Conservation (phyloP, 92 coral and sea anemone genomes). For the Micromussa lordhowensis region DNA sequence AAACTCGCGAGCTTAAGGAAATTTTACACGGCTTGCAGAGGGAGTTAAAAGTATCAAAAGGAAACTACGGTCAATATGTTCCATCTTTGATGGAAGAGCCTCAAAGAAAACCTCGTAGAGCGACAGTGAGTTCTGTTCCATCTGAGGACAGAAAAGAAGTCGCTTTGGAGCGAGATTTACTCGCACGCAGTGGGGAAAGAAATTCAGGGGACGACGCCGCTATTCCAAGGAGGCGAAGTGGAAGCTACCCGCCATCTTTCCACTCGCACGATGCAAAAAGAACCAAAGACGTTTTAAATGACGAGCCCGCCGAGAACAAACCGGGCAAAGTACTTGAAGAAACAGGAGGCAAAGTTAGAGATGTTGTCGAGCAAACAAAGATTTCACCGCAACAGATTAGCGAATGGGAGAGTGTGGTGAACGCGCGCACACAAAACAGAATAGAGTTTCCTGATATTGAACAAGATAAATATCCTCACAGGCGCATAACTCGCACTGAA, state of each 20-base stretch:
- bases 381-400: neutral
- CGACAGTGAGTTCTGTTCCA: conserved; percentile 49
- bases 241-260: conserved; percentile 10
- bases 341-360: neutral
- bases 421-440: neutral
- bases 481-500: neutral
- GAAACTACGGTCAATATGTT: conserved; percentile 33
- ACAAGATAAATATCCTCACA: neutral
- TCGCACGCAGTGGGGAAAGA: neutral
- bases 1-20: conserved; percentile 71
- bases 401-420: neutral
- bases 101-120: conserved; percentile 33
- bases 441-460: neutral
- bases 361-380: neutral
- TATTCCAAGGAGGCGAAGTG: conserved; percentile 44
- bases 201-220: neutral
- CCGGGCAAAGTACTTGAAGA: neutral
- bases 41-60: conserved; percentile 63
- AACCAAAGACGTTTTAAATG: neutral
- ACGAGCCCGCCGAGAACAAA: neutral
- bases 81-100: conserved; percentile 61
- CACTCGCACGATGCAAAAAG: neutral
- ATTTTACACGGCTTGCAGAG: conserved; percentile 70
- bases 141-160: conserved; percentile 29
- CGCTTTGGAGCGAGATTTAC: neutral